Base-by-base conservation (phyloP, 2,797 vertebrate genomes). In the Toxotes lorentzi region DNA sequence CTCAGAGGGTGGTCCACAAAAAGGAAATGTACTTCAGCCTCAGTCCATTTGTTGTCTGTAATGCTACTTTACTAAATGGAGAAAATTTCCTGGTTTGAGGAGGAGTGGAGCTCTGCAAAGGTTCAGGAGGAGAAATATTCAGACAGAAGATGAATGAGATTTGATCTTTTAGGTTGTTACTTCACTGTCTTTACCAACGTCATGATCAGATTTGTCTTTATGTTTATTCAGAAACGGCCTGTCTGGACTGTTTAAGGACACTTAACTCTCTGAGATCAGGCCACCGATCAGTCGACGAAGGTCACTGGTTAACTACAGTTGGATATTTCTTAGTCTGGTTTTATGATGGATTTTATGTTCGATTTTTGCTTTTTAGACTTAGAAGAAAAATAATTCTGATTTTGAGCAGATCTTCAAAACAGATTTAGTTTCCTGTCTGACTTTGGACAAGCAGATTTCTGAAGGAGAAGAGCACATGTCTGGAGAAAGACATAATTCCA, bases 1-100 rank as follows among this genome's bases (percentile, higher is more conserved):
- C 61, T 70, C 57, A 19, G 50, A 10, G 16, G 62, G 73, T 3
- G 19, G 71, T 41, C 54, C 40, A 40, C 32, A 17, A 54, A 60
- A 21, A 47, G 41, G 17, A 82, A 86, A 86, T 82, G 68, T 76
- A 61, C 65, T 68, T 78, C 0, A 69, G 63, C 13, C 53, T 70
- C 61, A 0, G 60, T 83, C 60, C 43, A 50, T 67, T 79, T 80
- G 54, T n/a, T 9, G 38, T 61, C 47, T 6, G n/a, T 12, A 1
- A 34, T 1, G 48, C 35, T 27, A 4, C 68, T 64, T 48, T 34
- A 7, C 2, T 13, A 47, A 66, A 47, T 14, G 32, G 48, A 60
- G 48, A 3, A 43, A 63, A 23, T 48, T 43, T 70, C 14, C 32
- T 40, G 56, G 1, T 21, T 0, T 21, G 11, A 50, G 56, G 70